phyloP scores from a whole-genome alignment of 2,797 vertebrate species.

The Telmatherina bonti region DNA sequence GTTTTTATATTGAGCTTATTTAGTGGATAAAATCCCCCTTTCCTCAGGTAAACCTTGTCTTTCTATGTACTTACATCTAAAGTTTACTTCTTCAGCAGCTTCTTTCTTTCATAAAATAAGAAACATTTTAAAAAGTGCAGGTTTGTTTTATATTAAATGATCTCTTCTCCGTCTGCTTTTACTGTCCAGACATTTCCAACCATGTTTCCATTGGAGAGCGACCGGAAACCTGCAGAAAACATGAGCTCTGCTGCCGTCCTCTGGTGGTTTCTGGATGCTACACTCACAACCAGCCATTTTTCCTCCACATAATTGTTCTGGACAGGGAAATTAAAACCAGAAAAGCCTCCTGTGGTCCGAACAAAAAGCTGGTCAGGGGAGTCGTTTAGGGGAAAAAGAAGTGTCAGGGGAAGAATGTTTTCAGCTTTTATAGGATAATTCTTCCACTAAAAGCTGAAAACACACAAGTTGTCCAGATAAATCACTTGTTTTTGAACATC shows the following conservation, averaged over 20 bases:
- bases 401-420: too few species aligned
- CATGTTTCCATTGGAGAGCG: neutral
- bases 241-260: slow-evolving; percentile 39
- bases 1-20: neutral
- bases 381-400: too few species aligned
- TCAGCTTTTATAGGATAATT: too few species aligned
- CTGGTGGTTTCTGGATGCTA: slow-evolving; percentile 13
- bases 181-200: neutral
- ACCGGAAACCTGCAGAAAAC: neutral
- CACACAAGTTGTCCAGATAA: too few species aligned
- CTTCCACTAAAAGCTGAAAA: too few species aligned
- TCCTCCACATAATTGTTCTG: too few species aligned
- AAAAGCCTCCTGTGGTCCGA: too few species aligned
- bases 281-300: slow-evolving; percentile 4
- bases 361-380: too few species aligned
- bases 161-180: neutral
- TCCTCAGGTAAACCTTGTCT: neutral
- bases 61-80: neutral
- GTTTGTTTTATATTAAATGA: neutral
- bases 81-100: neutral
- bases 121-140: neutral
- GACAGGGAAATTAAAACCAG: too few species aligned
- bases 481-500: too few species aligned
- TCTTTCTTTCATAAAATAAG: neutral
- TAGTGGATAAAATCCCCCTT: neutral